These are phyloP conservation scores for Drymonia ruficornis DNA, from an alignment of 2,888 invertebrate species.

Conservation along the genomic window DNA sequence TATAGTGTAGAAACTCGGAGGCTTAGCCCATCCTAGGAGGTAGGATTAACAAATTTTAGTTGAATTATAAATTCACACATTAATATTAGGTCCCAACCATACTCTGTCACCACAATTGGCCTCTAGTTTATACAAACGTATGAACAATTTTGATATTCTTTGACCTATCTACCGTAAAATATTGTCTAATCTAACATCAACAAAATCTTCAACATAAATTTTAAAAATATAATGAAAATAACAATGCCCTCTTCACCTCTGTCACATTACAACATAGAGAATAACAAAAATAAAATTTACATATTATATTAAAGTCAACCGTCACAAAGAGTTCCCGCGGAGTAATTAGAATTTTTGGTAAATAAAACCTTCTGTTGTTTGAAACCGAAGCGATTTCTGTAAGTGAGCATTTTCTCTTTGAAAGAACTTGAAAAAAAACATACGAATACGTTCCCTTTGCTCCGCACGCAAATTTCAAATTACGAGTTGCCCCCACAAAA, in stretches of 20 bases:
- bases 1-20: no score
- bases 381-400: conserved; percentile 20
- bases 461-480: conserved; percentile 57
- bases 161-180: neutral
- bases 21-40: no score
- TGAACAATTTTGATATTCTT: no score
- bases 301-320: conserved; percentile 12
- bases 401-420: conserved; percentile 34
- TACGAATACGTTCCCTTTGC: conserved; percentile 32
- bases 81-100: no score
- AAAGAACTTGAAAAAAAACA: conserved; percentile 39
- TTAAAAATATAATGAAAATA: neutral
- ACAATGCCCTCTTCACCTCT: neutral
- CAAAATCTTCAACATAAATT: neutral
- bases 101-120: no score
- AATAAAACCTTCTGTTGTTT: conserved; percentile 6
- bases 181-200: neutral
- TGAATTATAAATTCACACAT: no score
- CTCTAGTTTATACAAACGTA: no score
- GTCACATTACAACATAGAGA: conserved; percentile 1
- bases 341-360: conserved; percentile 10
- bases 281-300: conserved; percentile 1
- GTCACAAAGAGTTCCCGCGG: conserved; percentile 3
- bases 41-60: no score
- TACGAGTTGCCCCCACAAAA: conserved; percentile 45